A percentile compares a stretch with the other conserved stretches of the same genome.
Evolutionary conservation across 2,888 invertebrate species (phyloP).

Genomic region (Caenorhabditis plicata): DNA sequence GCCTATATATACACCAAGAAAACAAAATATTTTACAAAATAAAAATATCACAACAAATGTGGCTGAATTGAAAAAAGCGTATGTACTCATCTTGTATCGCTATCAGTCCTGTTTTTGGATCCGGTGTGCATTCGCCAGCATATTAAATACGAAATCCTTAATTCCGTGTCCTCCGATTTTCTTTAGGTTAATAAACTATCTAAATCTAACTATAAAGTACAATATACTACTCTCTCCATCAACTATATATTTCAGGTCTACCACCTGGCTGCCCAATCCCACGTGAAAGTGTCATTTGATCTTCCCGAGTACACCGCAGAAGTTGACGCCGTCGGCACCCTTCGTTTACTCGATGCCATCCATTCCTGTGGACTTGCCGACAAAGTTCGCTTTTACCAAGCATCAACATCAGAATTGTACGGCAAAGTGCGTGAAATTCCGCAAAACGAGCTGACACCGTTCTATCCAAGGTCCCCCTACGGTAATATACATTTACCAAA

Average conservation of each 20-base stretch:
- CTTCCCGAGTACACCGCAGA: slow-evolving; percentile 98
- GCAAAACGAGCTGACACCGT: slow-evolving; percentile 90
- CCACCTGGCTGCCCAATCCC: slow-evolving; percentile 96
- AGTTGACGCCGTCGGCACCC: slow-evolving; percentile 91
- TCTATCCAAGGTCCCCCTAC: slow-evolving; percentile 93
- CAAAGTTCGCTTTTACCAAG: slow-evolving; percentile 80
- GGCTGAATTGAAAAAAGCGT: no score
- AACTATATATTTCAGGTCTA: slow-evolving; percentile 73
- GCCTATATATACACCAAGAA: no score
- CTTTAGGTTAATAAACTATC: no score
- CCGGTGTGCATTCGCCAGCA: no score
- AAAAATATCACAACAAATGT: no score
- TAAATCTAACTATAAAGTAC: background rate
- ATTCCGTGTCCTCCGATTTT: no score
- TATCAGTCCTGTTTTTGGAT: no score
- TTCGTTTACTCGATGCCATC: slow-evolving; percentile 86
- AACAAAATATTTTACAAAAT: no score
- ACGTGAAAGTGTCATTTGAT: slow-evolving; percentile 93
- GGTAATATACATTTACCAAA: slow-evolving; percentile 72
- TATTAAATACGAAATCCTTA: no score
- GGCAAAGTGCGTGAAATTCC: slow-evolving; percentile 90
- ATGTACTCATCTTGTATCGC: no score
- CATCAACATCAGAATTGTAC: slow-evolving; percentile 90
- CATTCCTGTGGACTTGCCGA: slow-evolving; percentile 83
- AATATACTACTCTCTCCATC: background rate